Evolutionary conservation across 2,113 vertebrate species (phyloP).

Genomic region (Thermophis baileyi): DNA sequence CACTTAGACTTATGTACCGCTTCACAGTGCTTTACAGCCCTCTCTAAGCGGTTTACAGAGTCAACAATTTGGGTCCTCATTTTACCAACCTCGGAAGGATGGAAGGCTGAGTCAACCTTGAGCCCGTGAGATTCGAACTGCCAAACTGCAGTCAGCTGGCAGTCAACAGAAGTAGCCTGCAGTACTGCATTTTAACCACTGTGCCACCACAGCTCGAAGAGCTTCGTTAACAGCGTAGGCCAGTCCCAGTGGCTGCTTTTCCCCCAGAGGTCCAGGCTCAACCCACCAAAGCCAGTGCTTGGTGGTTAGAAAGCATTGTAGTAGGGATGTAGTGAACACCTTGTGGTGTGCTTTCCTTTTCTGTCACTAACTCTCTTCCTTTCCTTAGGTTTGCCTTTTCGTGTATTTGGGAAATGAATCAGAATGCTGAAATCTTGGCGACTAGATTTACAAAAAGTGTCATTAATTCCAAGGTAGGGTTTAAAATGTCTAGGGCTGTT

Average conservation of each 20-base stretch:
- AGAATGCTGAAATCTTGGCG: constrained; percentile 85
- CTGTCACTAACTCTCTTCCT: background rate
- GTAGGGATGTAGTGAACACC: background rate
- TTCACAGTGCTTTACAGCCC: too few species aligned
- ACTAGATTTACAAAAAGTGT: constrained; percentile 91
- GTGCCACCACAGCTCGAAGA: background rate
- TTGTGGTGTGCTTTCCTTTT: background rate
- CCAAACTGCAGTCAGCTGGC: too few species aligned
- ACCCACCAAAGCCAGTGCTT: background rate
- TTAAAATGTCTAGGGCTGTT: background rate
- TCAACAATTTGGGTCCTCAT: too few species aligned
- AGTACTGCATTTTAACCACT: too few species aligned
- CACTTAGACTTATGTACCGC: too few species aligned
- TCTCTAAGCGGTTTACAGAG: too few species aligned
- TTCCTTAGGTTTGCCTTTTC: constrained; percentile 88
- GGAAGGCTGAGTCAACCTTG: too few species aligned
- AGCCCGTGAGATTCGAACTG: too few species aligned
- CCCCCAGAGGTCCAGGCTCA: background rate
- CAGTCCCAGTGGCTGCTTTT: background rate
- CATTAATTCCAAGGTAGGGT: constrained; percentile 93
- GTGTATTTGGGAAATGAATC: constrained; percentile 95
- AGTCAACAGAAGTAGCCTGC: too few species aligned
- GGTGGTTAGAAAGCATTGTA: background rate
- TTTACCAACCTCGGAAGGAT: too few species aligned
- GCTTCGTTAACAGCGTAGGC: too few species aligned